Evolutionary conservation across 2,888 invertebrate genomes (phyloP).

Genomic region (Psylliodes chrysocephalus): DNA sequence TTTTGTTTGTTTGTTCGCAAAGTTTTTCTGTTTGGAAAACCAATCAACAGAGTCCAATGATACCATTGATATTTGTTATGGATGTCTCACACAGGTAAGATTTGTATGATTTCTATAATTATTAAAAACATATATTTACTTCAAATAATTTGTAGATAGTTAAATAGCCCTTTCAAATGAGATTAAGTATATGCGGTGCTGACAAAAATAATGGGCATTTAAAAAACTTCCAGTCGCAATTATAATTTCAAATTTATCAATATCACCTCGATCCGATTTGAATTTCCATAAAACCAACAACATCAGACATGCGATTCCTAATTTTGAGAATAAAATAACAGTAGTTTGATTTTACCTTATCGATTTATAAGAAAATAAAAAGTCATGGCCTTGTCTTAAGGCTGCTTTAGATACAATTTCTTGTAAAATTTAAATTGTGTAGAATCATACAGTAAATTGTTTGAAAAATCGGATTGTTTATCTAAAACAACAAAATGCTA

Average conservation of each 20-base stretch:
- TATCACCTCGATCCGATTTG: slow-evolving; percentile 18
- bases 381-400: too few species aligned
- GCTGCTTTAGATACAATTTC: too few species aligned
- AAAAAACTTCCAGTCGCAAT: slow-evolving; percentile 1
- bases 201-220: background rate
- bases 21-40: slow-evolving; percentile 1
- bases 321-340: background rate
- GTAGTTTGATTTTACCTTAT: background rate
- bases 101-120: background rate
- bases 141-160: background rate
- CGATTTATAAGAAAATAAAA: too few species aligned
- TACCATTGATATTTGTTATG: slow-evolving; percentile 3
- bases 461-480: too few species aligned
- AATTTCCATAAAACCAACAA: slow-evolving; percentile 20
- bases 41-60: background rate
- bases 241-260: slow-evolving; percentile 29
- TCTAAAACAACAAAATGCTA: too few species aligned
- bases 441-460: too few species aligned
- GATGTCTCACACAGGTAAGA: background rate
- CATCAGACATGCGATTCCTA: background rate
- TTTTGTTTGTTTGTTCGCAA: slow-evolving; percentile 9
- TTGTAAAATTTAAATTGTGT: too few species aligned
- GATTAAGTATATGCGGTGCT: background rate
- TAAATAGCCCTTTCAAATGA: background rate
- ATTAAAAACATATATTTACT: background rate